Conservation (phyloP, 2,113 vertebrate species). For the Limanda limanda region DNA sequence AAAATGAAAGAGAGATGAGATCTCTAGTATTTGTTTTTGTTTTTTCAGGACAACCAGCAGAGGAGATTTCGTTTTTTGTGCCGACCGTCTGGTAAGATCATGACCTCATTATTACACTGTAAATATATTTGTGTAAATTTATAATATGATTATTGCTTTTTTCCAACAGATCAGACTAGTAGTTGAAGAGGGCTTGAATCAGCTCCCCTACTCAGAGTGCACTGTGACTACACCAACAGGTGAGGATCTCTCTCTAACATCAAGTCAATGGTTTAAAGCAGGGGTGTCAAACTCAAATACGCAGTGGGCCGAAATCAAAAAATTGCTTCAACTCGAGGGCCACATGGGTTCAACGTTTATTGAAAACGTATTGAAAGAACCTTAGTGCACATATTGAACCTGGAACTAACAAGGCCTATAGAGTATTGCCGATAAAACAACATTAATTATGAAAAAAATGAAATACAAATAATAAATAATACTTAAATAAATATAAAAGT, state of each 20-base stretch:
- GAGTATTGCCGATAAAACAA: no score
- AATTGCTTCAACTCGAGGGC: no score
- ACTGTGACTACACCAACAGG: slow-evolving; percentile 98
- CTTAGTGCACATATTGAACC: no score
- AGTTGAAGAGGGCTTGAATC: slow-evolving; percentile 98
- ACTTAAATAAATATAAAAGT: no score
- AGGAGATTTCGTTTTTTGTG: slow-evolving; percentile 98
- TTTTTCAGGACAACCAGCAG: slow-evolving; percentile 91
- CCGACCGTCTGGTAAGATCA: slow-evolving; percentile 93
- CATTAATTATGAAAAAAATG: no score
- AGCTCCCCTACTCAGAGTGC: slow-evolving; percentile 96
- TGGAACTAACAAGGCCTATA: no score
- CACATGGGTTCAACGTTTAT: no score
- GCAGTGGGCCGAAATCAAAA: no score
- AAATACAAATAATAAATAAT: no score
- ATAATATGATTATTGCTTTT: neutral
- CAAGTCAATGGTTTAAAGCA: neutral
- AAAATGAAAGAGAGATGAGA: neutral
- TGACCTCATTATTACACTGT: neutral
- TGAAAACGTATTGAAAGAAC: no score
- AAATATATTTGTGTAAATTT: neutral
- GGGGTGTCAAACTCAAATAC: no score
- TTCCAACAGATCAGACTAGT: slow-evolving; percentile 92
- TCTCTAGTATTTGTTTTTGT: slow-evolving; percentile 23
- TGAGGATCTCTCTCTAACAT: slow-evolving; percentile 46